These are phyloP conservation scores for Ambastaia sidthimunki DNA, from an alignment of 2,797 vertebrate species.

Conservation along the genomic window DNA sequence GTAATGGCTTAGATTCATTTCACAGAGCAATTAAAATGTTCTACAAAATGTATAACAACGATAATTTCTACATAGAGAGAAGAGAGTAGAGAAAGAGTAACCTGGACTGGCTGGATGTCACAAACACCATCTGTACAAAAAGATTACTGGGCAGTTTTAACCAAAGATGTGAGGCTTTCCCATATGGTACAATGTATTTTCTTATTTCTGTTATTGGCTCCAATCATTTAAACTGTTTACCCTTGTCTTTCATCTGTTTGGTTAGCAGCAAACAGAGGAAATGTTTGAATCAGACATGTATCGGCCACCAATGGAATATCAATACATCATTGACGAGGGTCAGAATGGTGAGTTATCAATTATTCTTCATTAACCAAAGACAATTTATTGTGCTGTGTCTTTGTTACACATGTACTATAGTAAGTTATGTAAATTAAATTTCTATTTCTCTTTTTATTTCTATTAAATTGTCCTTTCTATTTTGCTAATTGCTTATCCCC, in stretches of 20 bases:
- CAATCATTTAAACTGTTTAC: conserved; percentile 17
- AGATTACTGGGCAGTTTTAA: conserved; percentile 66
- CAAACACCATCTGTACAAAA: conserved; percentile 60
- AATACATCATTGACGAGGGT: conserved; percentile 90
- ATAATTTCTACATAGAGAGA: conserved; percentile 59
- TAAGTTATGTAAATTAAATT: no score
- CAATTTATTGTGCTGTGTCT: no score
- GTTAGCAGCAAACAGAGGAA: conserved; percentile 88
- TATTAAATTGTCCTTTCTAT: no score
- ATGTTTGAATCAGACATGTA: conserved; percentile 92
- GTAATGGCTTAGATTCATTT: conserved; percentile 5
- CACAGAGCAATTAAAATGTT: conserved; percentile 35
- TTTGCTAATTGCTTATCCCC: background rate
- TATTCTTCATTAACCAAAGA: background rate
- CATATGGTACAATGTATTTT: conserved; percentile 45
- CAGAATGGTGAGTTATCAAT: conserved; percentile 83
- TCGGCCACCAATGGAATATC: conserved; percentile 89
- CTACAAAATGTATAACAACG: conserved; percentile 43
- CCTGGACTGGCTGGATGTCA: conserved; percentile 64
- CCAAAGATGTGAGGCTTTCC: conserved; percentile 62
- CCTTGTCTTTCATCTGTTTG: conserved; percentile 46
- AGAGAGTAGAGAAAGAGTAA: conserved; percentile 55
- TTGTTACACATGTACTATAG: no score
- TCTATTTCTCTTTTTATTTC: no score
- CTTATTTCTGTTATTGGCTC: conserved; percentile 31